Base-by-base conservation (phyloP, 2,113 vertebrate genomes). In the Dicrurus megarhynchus region DNA sequence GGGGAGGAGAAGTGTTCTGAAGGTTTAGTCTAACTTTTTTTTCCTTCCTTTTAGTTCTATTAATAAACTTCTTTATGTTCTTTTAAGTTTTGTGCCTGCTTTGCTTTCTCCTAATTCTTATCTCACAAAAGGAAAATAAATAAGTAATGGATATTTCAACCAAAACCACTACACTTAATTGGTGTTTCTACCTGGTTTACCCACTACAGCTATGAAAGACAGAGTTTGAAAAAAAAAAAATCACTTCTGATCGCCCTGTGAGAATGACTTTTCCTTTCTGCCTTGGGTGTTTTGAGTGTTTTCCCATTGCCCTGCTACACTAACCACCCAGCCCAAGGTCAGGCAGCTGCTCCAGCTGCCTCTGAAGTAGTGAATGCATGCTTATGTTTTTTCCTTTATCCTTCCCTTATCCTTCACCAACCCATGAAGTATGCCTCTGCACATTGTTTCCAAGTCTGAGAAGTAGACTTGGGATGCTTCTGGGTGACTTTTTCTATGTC, bases 311-410 rank as follows among this genome's bases (percentile, higher is more conserved):
- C 16, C 42, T 6, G 6, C 44, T 15, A 13, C 11, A 4, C 24
- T 49, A 23, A 52, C 18, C 11, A 39, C 14, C 6, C 46, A 81
- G 20, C 11, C 30, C 0, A 0, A 37, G n/a, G 5, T 17, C 2
- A 6, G 46, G 16, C 42, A 77, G 55, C 76, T 84, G 16, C 39
- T 92, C 17, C 16, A 32, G 17, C 47, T 68, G 41, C 56, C 23
- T 81, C 60, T 17, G 33, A 80, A 80, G 11, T 18, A 35, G 3
- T 5, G 7, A 75, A 61, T 42, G n/a, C 5, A 5, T 37, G 6
- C 8, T 33, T 55, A 21, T 6, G 7, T 4, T 71, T 93, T 21
- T 52, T 28, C 11, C 9, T 64, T 22, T 64, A 9, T 32, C 27
- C 21, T 67, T 53, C 32, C 8, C 3, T 77, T 46, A 23, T 26